Base-by-base conservation (phyloP, 2,888 invertebrate genomes). In the Heliconius hortense region DNA sequence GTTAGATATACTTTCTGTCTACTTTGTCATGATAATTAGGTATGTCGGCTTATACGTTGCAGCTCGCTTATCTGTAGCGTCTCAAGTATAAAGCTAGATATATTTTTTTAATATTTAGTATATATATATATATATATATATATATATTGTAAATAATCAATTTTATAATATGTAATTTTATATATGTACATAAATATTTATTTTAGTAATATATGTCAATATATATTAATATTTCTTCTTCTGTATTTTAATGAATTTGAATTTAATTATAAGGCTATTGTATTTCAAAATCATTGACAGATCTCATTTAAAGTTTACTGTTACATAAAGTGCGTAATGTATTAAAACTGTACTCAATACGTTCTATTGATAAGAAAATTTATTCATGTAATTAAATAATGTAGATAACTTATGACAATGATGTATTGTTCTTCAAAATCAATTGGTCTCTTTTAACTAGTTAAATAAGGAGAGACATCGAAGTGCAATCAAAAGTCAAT, bases 401-500 rank as follows among this genome's bases (percentile, higher is more conserved):
- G 70, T 76, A 76, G 75, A 79, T 77, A 75, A 69, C 72, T 64
- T 78, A 73, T 77, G 78, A 81, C 79, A 80, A 80, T 81, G 80
- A 82, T 79, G 78, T 79, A 81, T 81, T 81, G 80, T 82, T 80
- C 74, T 79, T 81, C 80, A 82, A 84, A 88, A 88, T 87, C 87
- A 84, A 88, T 88, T 86, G 87, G 82, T 84, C 83, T 79, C 85
- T 84, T 87, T 85, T 81, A 82, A 82, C 84, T 85, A 86, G 85
- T 86, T 87, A 87, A 88, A 87, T 87, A 89, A 88, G 86, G 88
- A 87, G 87, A 89, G 89, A 90, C 90, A 89, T 86, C 82, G 82
- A 78, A 84, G 84, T 86, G 85, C 89, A 90, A 91, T 91, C 89
- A 89, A 90, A 91, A 94, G 90, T 91, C 91, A 92, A 93, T 94